Conservation (phyloP, 2,113 vertebrate species). For the Chaenocephalus aceratus region DNA sequence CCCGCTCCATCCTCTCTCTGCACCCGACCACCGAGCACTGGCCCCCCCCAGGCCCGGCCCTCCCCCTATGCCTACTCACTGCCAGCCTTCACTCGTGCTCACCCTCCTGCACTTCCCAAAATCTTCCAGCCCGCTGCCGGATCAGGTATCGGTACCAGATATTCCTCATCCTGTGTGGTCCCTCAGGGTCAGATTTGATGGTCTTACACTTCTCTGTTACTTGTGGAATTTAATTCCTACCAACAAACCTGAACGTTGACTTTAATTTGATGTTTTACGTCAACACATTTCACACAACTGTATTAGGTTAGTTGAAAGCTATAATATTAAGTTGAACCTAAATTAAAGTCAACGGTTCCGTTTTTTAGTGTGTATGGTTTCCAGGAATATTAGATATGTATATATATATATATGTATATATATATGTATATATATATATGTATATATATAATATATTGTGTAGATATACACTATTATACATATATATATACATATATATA, state of each 20-base stretch:
- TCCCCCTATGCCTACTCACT: constrained; percentile 71
- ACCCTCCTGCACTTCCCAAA: constrained; percentile 83
- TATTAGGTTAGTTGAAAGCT: too few species aligned
- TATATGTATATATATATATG: neutral
- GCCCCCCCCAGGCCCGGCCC: constrained; percentile 53
- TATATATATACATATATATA: too few species aligned
- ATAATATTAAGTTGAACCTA: too few species aligned
- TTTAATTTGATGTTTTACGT: too few species aligned
- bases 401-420: too few species aligned
- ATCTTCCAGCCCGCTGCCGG: constrained; percentile 79
- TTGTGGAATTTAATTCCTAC: neutral
- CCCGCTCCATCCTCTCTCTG: constrained; percentile 24
- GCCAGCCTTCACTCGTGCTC: constrained; percentile 75
- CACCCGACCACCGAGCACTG: constrained; percentile 1
- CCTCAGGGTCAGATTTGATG: neutral
- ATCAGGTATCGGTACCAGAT: constrained; percentile 76
- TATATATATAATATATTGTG: too few species aligned
- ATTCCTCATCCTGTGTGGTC: neutral
- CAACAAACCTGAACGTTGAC: too few species aligned
- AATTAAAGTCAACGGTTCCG: too few species aligned
- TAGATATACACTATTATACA: too few species aligned
- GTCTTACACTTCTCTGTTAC: neutral
- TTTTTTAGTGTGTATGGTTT: neutral
- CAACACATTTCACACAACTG: too few species aligned
- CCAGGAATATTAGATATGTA: neutral